Conservation (phyloP, 2,113 vertebrate genomes). For the Eidolon helvum region DNA sequence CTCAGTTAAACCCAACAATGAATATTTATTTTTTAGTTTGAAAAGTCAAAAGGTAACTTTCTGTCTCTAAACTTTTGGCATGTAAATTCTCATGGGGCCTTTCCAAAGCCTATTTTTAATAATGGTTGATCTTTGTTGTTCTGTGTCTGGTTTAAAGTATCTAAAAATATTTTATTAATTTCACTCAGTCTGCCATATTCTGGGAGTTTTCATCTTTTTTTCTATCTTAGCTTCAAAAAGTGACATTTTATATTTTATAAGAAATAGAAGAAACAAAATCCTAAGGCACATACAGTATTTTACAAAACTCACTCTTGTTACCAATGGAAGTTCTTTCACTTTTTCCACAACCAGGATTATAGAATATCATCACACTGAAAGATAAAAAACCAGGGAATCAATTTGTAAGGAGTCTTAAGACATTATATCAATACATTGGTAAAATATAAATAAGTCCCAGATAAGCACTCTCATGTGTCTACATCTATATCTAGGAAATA, state of each 20-base stretch:
- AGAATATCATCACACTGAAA: neutral
- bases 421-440: neutral
- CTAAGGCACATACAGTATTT: neutral
- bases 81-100: neutral
- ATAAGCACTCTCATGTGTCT: neutral
- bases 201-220: neutral
- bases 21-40: neutral
- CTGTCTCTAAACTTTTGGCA: neutral
- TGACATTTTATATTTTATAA: neutral
- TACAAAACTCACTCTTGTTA: neutral
- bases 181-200: neutral
- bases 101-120: neutral
- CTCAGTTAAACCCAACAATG: neutral
- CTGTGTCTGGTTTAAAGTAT: neutral
- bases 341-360: neutral
- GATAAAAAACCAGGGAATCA: neutral
- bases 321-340: neutral
- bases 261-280: neutral
- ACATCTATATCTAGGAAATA: neutral
- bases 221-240: neutral
- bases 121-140: neutral
- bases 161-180: constrained; percentile 12
- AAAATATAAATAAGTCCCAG: neutral
- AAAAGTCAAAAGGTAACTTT: neutral
- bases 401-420: neutral